A percentile compares a stretch with the other conserved stretches of the same genome.
Evolutionary conservation across 2,797 vertebrate species (phyloP).

Genomic region (Onychomys leucogaster): DNA sequence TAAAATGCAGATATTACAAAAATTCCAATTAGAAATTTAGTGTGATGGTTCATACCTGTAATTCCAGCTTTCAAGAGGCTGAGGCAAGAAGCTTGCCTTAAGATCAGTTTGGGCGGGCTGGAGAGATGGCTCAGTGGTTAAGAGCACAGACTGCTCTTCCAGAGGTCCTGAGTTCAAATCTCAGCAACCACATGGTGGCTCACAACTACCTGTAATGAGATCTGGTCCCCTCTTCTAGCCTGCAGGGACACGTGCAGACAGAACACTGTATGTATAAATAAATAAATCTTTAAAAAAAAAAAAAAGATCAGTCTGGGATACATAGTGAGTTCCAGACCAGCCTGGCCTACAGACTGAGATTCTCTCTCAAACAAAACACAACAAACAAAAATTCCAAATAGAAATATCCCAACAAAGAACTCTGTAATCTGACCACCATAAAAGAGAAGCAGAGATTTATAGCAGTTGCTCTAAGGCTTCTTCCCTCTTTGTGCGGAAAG

Average conservation of each 20-base stretch:
- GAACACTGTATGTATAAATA: no score
- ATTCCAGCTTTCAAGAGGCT: neutral
- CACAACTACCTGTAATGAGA: no score
- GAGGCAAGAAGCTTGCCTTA: neutral
- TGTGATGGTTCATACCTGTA: neutral
- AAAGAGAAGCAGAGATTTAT: conserved; percentile 19
- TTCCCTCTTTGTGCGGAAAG: neutral
- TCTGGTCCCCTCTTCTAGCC: no score
- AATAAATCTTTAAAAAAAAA: no score
- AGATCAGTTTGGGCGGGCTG: no score
- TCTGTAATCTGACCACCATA: neutral
- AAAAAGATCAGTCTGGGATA: neutral
- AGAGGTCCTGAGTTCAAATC: no score
- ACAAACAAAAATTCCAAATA: neutral
- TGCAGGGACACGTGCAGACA: no score
- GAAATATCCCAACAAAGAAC: conserved; percentile 34
- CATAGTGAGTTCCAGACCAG: neutral
- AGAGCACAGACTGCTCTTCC: no score
- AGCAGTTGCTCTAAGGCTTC: neutral
- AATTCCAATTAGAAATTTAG: conserved; percentile 44
- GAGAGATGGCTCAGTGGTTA: no score
- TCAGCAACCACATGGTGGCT: no score
- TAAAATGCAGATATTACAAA: conserved; percentile 56
- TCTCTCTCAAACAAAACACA: neutral
- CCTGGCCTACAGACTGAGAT: neutral